Percentiles rank a stretch among this genome's conserved stretches.
Conservation (phyloP, 92 coral and sea anemone species). For the Bergia sp. region DNA sequence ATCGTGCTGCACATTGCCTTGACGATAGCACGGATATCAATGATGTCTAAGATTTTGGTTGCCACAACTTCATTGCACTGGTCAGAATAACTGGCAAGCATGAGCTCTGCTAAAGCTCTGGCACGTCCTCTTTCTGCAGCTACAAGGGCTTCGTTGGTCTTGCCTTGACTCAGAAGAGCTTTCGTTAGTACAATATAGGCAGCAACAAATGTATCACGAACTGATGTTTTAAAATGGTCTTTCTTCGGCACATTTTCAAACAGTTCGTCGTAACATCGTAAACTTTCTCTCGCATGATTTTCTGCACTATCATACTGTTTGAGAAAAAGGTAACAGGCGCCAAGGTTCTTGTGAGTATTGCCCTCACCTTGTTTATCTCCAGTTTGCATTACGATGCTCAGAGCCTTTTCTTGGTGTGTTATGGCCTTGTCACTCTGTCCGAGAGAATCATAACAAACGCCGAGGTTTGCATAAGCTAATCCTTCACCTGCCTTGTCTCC, state of each 20-base stretch:
- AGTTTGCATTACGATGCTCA: not conserved
- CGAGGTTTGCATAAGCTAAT: too few species aligned
- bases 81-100: too few species aligned
- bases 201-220: not conserved
- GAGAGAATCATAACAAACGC: too few species aligned
- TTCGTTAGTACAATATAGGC: not conserved
- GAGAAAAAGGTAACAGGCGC: not conserved
- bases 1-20: too few species aligned
- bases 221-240: not conserved
- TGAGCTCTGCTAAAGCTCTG: too few species aligned
- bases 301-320: not conserved
- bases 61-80: too few species aligned
- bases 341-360: not conserved
- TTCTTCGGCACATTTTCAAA: constrained; percentile 12
- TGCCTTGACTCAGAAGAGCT: not conserved
- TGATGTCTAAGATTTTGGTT: too few species aligned
- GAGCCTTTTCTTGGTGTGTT: not conserved
- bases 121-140: too few species aligned
- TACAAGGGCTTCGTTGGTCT: not conserved
- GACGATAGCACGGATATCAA: too few species aligned
- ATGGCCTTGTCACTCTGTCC: too few species aligned
- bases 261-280: constrained; percentile 6
- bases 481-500: too few species aligned
- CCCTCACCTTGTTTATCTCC: constrained; percentile 18
- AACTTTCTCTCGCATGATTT: not conserved